Evolutionary conservation across 2,797 vertebrate species (phyloP), one percentile per base, ranked within the genome.

Genomic region (Mormyrus proboscirostris): DNA sequence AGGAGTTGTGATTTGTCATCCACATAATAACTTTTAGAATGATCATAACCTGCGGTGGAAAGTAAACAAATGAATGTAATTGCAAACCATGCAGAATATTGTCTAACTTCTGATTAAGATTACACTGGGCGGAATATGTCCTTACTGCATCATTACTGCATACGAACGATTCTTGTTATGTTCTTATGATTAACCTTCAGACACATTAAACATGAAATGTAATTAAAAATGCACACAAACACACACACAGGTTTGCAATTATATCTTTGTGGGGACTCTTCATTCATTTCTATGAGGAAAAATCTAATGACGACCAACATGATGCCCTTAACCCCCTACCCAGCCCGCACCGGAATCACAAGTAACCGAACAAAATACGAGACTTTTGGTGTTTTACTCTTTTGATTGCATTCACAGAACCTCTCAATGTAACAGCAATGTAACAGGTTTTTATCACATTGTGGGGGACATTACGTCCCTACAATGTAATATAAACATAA

Each of bases 11-110:
- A 89, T 65, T 86, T 85, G 41, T 89, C 82, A 86, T 89, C 47
- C 57, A 38, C 59, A 86, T 65, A 89, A 86, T 89, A 7, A 89
- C 44, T 57, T 38, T 62, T 50, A 84, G n/a, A 85, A 86, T 89
- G 55, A 89, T 89, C 41, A 89, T 89, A 55, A 89, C 88, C 88
- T 65, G 79, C n/a, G 55, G 55, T 89, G 79, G 55, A 49, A 55
- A 22, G 44, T 41, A 44, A 53, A 85, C 57, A 86, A 57, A 12
- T 29, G 41, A 47, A 50, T 29, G 59, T 73, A 33, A 88, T 41
- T 49, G 82, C 33, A 86, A 86, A 59, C 33, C 25, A 33, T 83
- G 53, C 22, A 29, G 3, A 88, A 51, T 92, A 91, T 91, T 91
- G 85, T 90, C 88, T 29, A 87, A 47, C 59, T 87, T 33, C 41